phyloP scores from a whole-genome alignment of 1,140 invertebrate genomes.

The Eumaeus atala region DNA sequence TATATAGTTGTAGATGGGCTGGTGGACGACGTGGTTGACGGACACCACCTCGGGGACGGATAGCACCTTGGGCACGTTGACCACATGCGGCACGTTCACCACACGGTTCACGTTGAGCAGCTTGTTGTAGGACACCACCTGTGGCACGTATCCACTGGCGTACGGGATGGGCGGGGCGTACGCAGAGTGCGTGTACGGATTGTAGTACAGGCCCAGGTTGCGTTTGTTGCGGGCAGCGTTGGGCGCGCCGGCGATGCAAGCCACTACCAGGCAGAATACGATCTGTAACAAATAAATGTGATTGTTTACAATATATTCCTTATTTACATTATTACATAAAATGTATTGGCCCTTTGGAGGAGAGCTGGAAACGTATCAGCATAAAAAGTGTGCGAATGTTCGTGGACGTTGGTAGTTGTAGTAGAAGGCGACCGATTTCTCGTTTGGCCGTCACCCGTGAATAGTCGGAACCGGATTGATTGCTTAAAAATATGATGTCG shows the following conservation, averaged over 20 bases:
- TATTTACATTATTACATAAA: no score
- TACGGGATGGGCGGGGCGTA: background rate
- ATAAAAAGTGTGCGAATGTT: no score
- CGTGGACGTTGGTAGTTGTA: no score
- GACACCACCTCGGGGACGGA: constrained; percentile 45
- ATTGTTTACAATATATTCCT: no score
- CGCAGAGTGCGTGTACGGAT: background rate
- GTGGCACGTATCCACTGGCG: constrained; percentile 9
- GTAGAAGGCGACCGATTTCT: no score
- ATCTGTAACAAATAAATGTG: background rate
- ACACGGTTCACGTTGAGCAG: constrained; percentile 34
- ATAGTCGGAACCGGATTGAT: no score
- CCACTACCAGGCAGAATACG: background rate
- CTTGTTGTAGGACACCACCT: constrained; percentile 35
- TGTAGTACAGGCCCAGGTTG: background rate
- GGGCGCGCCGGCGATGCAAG: background rate
- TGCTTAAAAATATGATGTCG: no score
- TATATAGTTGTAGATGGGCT: background rate
- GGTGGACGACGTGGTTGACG: constrained; percentile 41
- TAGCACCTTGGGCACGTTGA: constrained; percentile 38
- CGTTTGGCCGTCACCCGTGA: no score
- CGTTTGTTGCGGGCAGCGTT: background rate
- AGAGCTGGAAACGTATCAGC: no score
- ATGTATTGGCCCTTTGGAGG: no score
- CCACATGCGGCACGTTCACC: constrained; percentile 37